Evolutionary conservation across 2,888 invertebrate species (phyloP), one percentile per base, ranked within the genome.

Genomic region (Oxyscelio sp.): DNA sequence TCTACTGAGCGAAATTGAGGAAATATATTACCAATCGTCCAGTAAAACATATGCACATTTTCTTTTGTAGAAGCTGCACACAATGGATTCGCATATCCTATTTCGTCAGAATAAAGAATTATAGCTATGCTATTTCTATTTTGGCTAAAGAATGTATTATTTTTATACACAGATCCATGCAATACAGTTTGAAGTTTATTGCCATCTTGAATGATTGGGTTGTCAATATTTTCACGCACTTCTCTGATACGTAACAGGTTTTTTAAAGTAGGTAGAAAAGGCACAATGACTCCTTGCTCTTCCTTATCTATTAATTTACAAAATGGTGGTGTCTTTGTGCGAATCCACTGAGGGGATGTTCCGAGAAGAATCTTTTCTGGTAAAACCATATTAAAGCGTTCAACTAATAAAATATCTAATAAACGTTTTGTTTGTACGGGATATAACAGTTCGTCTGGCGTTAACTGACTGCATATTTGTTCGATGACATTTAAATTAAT

Each of bases 101-200:
- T 11, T 15, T 73, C 59, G 5, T 73, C 87, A 50, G 80, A 85
- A 59, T 89, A 88, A 1, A 89, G 50, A n/a, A 87, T 83, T 58
- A 89, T 73, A 22, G 84, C 85, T 45, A 89, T 50, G 19, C 85
- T 73, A 50, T 80, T 82, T 34, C 54, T 50, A 58, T 83, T 71
- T 8, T 73, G 15, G 52, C 56, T 24, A 87, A 88, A 65, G 78
- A 87, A 27, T 27, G 4, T 11, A 34, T 34, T 34, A 9, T 34
- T 61, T 52, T 63, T 73, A 48, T 84, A 89, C 24, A 79, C 54
- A 1, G 19, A 54, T 8, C 88, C 89, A 85, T 89, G 86, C 11
- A 84, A 40, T 13, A 34, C 34, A 2, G 83, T 80, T 27, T 83
- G 43, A 13, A 48, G 56, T 17, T 82, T 13, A 21, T 50, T 68